phyloP scores from a whole-genome alignment of 2,888 invertebrate species.

The Sesia apiformis region DNA sequence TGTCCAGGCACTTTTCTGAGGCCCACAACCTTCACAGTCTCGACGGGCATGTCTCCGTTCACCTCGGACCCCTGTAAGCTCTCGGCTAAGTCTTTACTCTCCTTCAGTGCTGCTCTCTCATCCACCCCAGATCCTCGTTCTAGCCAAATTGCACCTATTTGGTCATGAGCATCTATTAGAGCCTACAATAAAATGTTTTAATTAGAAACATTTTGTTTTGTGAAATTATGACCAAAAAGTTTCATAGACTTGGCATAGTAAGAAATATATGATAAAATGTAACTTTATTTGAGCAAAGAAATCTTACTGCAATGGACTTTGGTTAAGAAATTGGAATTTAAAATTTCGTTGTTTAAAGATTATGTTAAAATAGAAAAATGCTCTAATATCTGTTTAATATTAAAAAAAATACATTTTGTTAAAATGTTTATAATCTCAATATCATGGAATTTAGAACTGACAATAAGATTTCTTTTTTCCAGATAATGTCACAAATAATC shows the following conservation, averaged over 20 bases:
- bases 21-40: conserved; percentile 90
- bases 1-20: conserved; percentile 89
- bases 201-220: background rate
- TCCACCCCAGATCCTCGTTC: conserved; percentile 71
- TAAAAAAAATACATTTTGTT: too few species aligned
- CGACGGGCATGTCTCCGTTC: conserved; percentile 81
- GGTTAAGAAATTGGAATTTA: too few species aligned
- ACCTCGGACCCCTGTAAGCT: conserved; percentile 42
- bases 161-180: conserved; percentile 91
- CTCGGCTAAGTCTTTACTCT: conserved; percentile 37
- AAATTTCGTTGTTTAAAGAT: too few species aligned
- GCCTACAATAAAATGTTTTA: conserved; percentile 64
- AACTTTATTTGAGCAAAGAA: too few species aligned
- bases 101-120: conserved; percentile 45
- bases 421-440: too few species aligned
- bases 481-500: too few species aligned
- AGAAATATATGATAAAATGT: background rate
- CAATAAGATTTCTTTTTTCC: too few species aligned
- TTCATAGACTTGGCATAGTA: background rate
- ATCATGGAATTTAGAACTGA: too few species aligned
- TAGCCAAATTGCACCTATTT: conserved; percentile 79
- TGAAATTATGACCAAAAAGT: background rate
- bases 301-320: too few species aligned
- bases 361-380: too few species aligned
- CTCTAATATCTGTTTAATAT: too few species aligned